Percentiles rank a stretch among this genome's conserved stretches.
Conservation (phyloP, 2,888 invertebrate species). For the Carpatolechia fugitivella region DNA sequence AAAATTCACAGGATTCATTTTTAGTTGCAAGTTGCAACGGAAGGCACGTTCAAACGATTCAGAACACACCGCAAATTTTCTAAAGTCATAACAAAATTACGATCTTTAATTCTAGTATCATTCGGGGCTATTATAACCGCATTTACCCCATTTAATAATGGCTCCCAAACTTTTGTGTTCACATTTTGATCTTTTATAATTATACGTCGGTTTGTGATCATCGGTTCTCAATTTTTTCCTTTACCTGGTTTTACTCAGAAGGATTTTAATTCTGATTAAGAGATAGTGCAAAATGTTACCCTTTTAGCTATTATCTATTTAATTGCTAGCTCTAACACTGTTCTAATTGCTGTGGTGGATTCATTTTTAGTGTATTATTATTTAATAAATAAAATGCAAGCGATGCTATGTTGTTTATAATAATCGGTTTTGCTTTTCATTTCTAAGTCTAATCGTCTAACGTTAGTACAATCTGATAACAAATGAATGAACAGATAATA, state of each 20-base stretch:
- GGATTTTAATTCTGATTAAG: slow-evolving; percentile 48
- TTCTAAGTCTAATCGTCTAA: too few relatives aligned
- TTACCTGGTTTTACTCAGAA: slow-evolving; percentile 63
- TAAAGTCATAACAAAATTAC: slow-evolving; percentile 51
- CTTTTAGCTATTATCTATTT: slow-evolving; percentile 47
- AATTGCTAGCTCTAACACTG: slow-evolving; percentile 39
- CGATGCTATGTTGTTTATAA: too few relatives aligned
- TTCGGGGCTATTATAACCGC: slow-evolving; percentile 71
- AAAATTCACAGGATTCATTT: not conserved
- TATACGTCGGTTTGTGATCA: slow-evolving; percentile 61
- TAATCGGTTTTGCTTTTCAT: too few relatives aligned
- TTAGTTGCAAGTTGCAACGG: slow-evolving; percentile 36
- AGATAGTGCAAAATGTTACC: slow-evolving; percentile 50
- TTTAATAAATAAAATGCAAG: too few relatives aligned
- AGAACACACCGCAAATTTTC: slow-evolving; percentile 43
- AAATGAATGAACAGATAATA: too few relatives aligned
- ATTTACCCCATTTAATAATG: slow-evolving; percentile 74
- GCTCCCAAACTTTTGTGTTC: slow-evolving; percentile 46
- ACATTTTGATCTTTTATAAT: slow-evolving; percentile 72
- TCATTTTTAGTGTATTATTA: slow-evolving; percentile 9
- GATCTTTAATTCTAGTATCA: slow-evolving; percentile 54
- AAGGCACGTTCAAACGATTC: slow-evolving; percentile 54
- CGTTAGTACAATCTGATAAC: too few relatives aligned
- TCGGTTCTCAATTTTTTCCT: slow-evolving; percentile 56
- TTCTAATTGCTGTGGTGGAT: slow-evolving; percentile 14